Percentiles rank a stretch among this genome's conserved stretches.
phyloP scores from a whole-genome alignment of 2,888 invertebrate species.

The Lasioglossum pauxillum region DNA sequence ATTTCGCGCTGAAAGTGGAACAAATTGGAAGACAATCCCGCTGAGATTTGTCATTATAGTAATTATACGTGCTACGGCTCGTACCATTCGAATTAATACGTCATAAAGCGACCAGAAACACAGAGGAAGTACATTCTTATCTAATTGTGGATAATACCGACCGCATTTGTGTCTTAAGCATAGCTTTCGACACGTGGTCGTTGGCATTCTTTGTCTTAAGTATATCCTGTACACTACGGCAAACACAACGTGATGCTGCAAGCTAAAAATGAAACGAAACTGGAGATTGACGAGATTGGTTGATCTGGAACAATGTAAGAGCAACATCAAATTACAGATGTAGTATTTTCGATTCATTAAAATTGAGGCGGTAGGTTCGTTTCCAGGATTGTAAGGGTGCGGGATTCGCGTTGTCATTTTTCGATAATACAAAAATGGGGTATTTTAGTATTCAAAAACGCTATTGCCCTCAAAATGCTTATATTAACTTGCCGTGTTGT shows the following conservation, averaged over 20 bases:
- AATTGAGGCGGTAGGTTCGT: too few species aligned
- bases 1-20: not conserved
- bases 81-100: not conserved
- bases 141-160: not conserved
- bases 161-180: not conserved
- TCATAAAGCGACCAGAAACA: not conserved
- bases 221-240: not conserved
- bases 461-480: too few species aligned
- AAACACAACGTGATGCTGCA: not conserved
- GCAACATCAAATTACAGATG: too few species aligned
- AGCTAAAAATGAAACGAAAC: not conserved
- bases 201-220: not conserved
- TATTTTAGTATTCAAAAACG: too few species aligned
- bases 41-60: not conserved
- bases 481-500: too few species aligned
- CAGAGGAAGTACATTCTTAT: not conserved
- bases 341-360: too few species aligned
- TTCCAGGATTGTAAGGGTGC: too few species aligned
- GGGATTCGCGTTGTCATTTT: too few species aligned
- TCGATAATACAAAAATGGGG: too few species aligned
- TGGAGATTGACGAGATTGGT: not conserved
- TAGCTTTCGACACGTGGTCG: not conserved
- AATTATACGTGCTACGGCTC: not conserved
- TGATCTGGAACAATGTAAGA: not conserved
- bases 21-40: not conserved